Evolutionary conservation across 1,140 invertebrate genomes (phyloP), one percentile per base, ranked within the genome.

Genomic region (Kradibia gibbosae): DNA sequence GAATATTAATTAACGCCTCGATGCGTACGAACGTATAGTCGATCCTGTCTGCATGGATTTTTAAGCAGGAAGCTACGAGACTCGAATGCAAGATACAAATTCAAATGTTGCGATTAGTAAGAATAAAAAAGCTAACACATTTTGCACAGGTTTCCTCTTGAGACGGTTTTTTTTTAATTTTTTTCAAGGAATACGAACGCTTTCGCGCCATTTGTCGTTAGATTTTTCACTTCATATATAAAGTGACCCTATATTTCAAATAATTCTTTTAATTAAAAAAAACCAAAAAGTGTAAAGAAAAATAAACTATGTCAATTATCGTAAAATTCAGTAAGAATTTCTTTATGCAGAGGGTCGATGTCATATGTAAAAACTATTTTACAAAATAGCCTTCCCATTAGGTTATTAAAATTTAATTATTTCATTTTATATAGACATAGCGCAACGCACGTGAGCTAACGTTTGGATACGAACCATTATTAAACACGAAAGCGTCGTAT

Each of bases 361-460:
- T 20, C 50, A 28, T 15, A 50, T n/a, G 25, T 55, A 31, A 55
- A 50, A 28, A 34, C 20, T 36, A 78, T 53, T 53, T 71, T 67
- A 67, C 31, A 80, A 80, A 80, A 75, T 42, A 75, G 57, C 13
- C 22, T 11, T 17, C 15, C 72, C 80, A 81, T 81, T 81, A 81
- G 60, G 62, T 75, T 75, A 81, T 81, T 81, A 81, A 75, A 81
- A 76, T 81, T 81, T 81, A 81, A 81, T 81, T 73, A 81, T 76
- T 76, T 76, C 48, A 28, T 55, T 75, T 10, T 70, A 39, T 1
- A 48, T 53, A 28, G 48, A 7, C 7, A 17, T 17, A 17, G 48
- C 39, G n/a, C 31, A 48, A 22, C 31, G 42, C 25, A 67, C 8
- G 34, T 15, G 74, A 25, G 42, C 50, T 55, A 7, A 31, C 17